Percentiles rank a stretch among this genome's conserved stretches.
These are phyloP conservation scores for Dicaeum eximium DNA, from an alignment of 2,113 vertebrate species.

Conservation along the genomic window DNA sequence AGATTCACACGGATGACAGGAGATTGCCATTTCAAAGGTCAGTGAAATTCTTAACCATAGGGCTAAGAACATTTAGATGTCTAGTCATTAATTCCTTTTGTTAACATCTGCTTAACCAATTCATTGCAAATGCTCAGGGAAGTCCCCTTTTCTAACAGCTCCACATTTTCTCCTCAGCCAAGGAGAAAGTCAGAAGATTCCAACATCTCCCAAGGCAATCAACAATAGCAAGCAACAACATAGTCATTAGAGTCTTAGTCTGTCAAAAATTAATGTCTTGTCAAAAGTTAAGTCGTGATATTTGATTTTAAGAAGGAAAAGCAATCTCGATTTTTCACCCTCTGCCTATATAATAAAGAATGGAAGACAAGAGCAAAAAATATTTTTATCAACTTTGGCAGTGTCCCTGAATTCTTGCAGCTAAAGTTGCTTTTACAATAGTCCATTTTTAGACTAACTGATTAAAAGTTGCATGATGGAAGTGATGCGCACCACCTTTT, in stretches of 20 bases:
- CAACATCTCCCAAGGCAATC: background rate
- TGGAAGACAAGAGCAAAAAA: background rate
- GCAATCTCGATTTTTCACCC: background rate
- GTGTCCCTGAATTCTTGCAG: background rate
- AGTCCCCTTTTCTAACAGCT: background rate
- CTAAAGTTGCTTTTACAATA: background rate
- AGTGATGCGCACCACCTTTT: background rate
- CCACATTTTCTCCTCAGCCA: background rate
- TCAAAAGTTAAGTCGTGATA: background rate
- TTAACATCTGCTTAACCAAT: background rate
- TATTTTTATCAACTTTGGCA: background rate
- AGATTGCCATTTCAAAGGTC: background rate
- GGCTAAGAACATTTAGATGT: background rate
- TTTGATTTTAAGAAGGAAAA: background rate
- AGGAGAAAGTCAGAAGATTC: background rate
- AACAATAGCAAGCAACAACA: background rate
- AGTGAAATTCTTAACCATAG: background rate
- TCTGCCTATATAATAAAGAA: background rate
- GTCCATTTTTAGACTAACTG: background rate
- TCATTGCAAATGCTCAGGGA: background rate
- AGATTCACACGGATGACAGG: background rate
- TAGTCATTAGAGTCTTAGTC: background rate
- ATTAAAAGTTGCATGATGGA: fast-evolving
- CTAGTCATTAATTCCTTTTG: background rate
- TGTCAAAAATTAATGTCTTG: background rate